Base-by-base conservation (phyloP, 2,113 vertebrate species). In the Bostrychus sinensis region DNA sequence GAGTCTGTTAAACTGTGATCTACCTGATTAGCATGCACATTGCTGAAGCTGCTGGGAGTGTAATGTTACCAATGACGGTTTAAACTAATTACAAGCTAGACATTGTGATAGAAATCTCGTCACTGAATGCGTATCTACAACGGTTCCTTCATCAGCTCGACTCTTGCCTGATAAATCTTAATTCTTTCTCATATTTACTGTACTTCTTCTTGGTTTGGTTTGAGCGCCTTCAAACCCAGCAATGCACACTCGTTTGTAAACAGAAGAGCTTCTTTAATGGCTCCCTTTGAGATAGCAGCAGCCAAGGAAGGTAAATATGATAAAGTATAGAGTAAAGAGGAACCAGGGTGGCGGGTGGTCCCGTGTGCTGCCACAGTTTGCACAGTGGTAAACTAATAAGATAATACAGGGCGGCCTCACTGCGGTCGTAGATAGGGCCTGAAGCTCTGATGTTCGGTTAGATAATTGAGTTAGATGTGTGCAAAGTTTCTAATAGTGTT, bases 361-460 rank as follows among this genome's bases (percentile, higher is more conserved):
- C 56, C 63, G 85, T 91, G 86, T 90, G 88, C 83, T 81, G 84
- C 80, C 85, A 72, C 75, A 83, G 88, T 89, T 91, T 92, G 68
- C 76, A 83, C 70, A 84, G 75, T 66, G 71, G 70, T 88, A 79
- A 90, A 87, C 81, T 71, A 89, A 86, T 81, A 90, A 89, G 88
- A 92, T 92, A 91, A 66, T 25, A 62, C 43, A 57, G 77, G 77
- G 67, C 59, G 70, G 64, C 70, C 63, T 57, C n/a, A 37, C 66
- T 65, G 38, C 72, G 43, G 70, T 46, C 53, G 45, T 28, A 82
- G 81, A 90, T 71, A 83, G 73, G 66, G 54, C 65, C 48, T 30
- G 58, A 56, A 64, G 66, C 71, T 74, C 80, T 83, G 91, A 92
- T 92, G 86, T 90, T 92, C 90, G 42, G 90, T 93, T 89, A 90